Evolutionary conservation across 2,113 vertebrate species (phyloP).

Genomic region (Chionomys nivalis): DNA sequence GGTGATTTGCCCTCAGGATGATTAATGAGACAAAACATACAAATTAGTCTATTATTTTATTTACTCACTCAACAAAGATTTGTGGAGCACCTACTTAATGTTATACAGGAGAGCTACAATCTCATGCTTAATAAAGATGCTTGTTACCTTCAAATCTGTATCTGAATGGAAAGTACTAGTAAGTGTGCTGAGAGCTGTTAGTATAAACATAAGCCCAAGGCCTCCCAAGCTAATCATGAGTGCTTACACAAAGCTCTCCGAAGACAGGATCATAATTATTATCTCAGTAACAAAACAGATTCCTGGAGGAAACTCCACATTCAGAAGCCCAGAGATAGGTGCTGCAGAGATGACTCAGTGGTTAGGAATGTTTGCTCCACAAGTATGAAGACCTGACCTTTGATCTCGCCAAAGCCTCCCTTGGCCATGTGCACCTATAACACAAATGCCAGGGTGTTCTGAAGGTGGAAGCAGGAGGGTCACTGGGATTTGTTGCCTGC

Average conservation of each 20-base stretch:
- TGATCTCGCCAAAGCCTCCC: not conserved
- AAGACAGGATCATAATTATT: not conserved
- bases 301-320: not conserved
- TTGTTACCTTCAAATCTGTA: not conserved
- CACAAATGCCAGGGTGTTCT: no score
- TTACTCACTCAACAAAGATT: constrained; percentile 13
- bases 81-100: not conserved
- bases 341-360: not conserved
- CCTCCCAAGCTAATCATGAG: constrained; percentile 14
- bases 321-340: not conserved
- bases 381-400: not conserved
- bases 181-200: not conserved
- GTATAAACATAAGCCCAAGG: constrained; percentile 7
- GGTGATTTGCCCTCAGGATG: not conserved
- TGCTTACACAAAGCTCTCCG: not conserved
- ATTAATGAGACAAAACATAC: constrained; percentile 15
- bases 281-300: not conserved
- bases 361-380: not conserved
- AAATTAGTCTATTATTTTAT: constrained; percentile 24
- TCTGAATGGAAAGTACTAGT: not conserved
- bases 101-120: not conserved
- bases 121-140: not conserved
- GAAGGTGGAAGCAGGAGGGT: not conserved
- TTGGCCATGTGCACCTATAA: not conserved
- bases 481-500: accelerated